Conservation (phyloP, 2,888 invertebrate genomes). For the Lumbricus terrestris region DNA sequence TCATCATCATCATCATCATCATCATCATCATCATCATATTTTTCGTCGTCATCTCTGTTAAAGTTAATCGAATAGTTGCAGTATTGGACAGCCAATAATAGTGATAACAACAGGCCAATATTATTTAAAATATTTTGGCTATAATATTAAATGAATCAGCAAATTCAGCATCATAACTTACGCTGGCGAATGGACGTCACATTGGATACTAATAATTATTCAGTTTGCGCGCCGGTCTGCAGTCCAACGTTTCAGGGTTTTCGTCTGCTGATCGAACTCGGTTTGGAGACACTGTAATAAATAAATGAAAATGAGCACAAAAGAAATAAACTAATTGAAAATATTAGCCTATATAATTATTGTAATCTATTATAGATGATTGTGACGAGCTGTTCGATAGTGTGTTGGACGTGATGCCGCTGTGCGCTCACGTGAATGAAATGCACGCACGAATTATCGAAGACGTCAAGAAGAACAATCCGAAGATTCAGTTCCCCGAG, state of each 20-base stretch:
- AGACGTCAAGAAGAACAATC: neutral
- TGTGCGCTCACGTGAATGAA: neutral
- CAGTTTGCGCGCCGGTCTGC: no score
- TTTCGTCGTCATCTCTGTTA: neutral
- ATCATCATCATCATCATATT: neutral
- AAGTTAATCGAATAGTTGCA: neutral
- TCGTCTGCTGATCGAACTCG: no score
- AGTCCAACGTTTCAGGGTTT: no score
- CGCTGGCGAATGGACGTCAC: no score
- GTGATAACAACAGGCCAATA: no score
- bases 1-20: neutral
- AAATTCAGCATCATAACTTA: no score
- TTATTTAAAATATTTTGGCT: neutral
- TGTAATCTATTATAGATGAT: neutral
- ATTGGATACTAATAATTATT: no score
- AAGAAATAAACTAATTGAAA: no score
- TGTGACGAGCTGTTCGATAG: neutral
- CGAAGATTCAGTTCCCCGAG: neutral
- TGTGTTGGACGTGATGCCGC: neutral
- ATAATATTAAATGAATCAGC: no score
- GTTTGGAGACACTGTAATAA: no score
- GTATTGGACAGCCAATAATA: neutral
- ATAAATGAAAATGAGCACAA: no score
- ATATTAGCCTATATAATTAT: no score
- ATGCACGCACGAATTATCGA: neutral